Evolutionary conservation across 30 jellyfish, hydroid and myxozoan genomes (phyloP), one percentile per base, ranked within the genome.

Genomic region (Hydra vulgaris): DNA sequence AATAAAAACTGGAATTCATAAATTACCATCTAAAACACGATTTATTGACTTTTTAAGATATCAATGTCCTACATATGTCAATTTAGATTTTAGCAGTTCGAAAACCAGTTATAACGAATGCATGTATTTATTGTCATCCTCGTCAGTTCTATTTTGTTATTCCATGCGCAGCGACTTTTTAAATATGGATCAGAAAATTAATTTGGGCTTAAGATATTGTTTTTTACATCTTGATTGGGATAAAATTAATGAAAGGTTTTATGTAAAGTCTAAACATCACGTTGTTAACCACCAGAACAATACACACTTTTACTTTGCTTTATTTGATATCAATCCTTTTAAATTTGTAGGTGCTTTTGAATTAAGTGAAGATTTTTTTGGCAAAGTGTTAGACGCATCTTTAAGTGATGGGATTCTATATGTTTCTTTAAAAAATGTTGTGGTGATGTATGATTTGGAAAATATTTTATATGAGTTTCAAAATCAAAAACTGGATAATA

Each of bases 341-440:
- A 68, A 68, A 15, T 68, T 68, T 68, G 27, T 68, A 3, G 25
- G 75, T 23, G 8, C 16, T 20, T 68, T 68, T 68, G 75, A 68
- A 68, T 3, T 68, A n/a, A 68, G 8, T 3, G 27, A n/a, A 20
- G 16, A 23, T 15, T 3, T 23, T 3, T 68, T 68, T 68, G 75
- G 75, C 7, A 68, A 68, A 23, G 75, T 68, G 25, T 20, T 68
- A 68, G 75, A 68, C 16, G 75, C 75, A 68, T 68, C 75, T n/a
- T n/a, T 68, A 68, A n/a, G 26, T 20, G 27, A 68, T n/a, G 75
- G 75, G 8, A 68, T 68, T n/a, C 16, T 68, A 68, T n/a, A 68
- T 68, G 27, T 68, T 68, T 20, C 26, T 68, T 23, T 68, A 16
- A 68, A 68, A 68, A 68, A 68, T n/a, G 8, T 23, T 4, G 75